Base-by-base conservation (phyloP, 2,113 vertebrate genomes). In the Holacanthus passer region DNA sequence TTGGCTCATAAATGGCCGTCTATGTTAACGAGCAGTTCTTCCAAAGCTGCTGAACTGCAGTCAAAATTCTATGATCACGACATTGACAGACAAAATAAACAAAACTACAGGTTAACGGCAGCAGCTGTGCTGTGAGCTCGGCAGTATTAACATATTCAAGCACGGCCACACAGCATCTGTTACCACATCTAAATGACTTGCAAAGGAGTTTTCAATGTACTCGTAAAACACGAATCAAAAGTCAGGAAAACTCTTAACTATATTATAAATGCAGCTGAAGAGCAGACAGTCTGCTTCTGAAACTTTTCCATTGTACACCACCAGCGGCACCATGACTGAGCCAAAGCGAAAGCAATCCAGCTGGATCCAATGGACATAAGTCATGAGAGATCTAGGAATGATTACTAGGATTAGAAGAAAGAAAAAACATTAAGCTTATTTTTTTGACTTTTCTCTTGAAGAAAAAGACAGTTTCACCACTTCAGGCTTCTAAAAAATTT, bases 21-120 rank as follows among this genome's bases (percentile, higher is more conserved):
- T 20, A 52, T 14, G 27, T 67, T 68, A 62, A 66, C 58, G 16
- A 74, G 47, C 39, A 62, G 45, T 14, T 22, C 5, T 22, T 74
- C 19, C 8, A 2, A 17, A 37, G 43, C 45, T 27, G 20, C 39
- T 45, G 11, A 48, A 47, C 47, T 53, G 45, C 29, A 35, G 31
- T 22, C 17, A 32, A 59, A 59, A 59, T 10, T 24, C 47, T 50
- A 3, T 31, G 31, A 63, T 45, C 0, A 69, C 9, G 24, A 52
- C 27, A 53, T 68, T 45, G 58, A 43, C 12, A 73, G 55, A 43
- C 6, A 80, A 48, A 73, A 39, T 45, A 0, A n/a, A 55, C 2
- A 37, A 67, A n/a, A n/a, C n/a, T n/a, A 52, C 2, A n/a, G 48
- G 48, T 52, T 52, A 20, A n/a, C n/a, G 48, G n/a, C 50, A 56